Conservation (phyloP, 53 echinoderm and acorn worm genomes). For the Holothuria scabra region DNA sequence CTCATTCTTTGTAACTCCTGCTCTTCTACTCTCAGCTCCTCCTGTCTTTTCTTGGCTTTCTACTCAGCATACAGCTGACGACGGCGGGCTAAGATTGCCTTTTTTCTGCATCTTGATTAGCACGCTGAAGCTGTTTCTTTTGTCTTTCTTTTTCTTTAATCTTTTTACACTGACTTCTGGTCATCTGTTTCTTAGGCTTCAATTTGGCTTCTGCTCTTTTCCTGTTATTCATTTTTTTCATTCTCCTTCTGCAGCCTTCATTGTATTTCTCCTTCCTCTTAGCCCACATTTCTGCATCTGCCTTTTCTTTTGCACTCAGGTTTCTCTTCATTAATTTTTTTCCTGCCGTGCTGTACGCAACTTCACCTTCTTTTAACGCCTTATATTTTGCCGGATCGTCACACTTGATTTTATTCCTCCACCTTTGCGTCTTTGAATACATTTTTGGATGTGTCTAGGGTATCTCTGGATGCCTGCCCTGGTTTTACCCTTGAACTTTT, state of each 20-base stretch:
- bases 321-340: conserved; percentile 60
- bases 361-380: conserved; percentile 25
- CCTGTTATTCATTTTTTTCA: conserved; percentile 42
- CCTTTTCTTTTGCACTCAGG: conserved; percentile 46
- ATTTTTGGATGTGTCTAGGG: not conserved
- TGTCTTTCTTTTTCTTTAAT: conserved; percentile 52
- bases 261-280: conserved; percentile 58
- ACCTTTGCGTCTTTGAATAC: conserved; percentile 47
- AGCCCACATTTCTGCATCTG: conserved; percentile 61
- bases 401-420: conserved; percentile 56
- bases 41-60: conserved; percentile 21
- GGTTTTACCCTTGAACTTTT: no score
- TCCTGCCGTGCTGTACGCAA: conserved; percentile 54
- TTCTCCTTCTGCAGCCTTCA: conserved; percentile 50
- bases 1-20: conserved; percentile 10
- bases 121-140: conserved; percentile 54
- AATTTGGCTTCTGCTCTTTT: conserved; percentile 19
- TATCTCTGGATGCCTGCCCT: not conserved
- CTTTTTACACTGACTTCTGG: conserved; percentile 43
- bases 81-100: not conserved
- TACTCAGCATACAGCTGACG: not conserved
- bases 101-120: conserved; percentile 20
- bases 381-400: conserved; percentile 43
- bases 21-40: conserved; percentile 15
- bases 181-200: conserved; percentile 41